Percentiles rank a stretch among this genome's conserved stretches.
Conservation (phyloP, 2,113 vertebrate species). For the Rhagologus leucostigma region DNA sequence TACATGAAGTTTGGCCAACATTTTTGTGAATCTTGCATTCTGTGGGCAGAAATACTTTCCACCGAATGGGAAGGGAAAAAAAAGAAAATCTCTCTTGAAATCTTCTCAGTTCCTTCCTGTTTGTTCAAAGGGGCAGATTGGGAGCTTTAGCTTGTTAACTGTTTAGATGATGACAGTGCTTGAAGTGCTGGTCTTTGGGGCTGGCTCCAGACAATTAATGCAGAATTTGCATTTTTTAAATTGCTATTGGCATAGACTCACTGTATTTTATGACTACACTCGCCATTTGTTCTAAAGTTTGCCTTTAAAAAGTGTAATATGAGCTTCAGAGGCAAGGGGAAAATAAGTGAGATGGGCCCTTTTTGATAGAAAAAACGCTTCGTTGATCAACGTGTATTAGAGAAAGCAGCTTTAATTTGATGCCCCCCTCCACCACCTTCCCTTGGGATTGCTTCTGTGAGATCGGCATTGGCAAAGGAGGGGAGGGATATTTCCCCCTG, state of each 20-base stretch:
- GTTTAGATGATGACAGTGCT: neutral
- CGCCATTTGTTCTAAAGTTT: neutral
- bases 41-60: slow-evolving; percentile 58
- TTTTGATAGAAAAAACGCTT: neutral
- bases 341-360: neutral
- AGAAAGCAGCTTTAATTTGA: neutral
- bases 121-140: neutral
- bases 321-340: neutral
- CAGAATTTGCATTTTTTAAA: neutral
- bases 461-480: neutral
- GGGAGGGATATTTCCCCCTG: neutral
- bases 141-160: neutral
- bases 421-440: neutral
- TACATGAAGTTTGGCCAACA: slow-evolving; percentile 4
- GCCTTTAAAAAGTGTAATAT: neutral
- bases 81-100: neutral
- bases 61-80: neutral
- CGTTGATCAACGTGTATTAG: neutral
- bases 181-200: neutral
- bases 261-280: neutral
- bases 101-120: slow-evolving; percentile 21
- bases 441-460: neutral
- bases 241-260: neutral
- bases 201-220: neutral
- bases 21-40: slow-evolving; percentile 41